Evolutionary conservation across 2,113 vertebrate species (phyloP), one percentile per base, ranked within the genome.

Genomic region (Eleginops maclovinus): DNA sequence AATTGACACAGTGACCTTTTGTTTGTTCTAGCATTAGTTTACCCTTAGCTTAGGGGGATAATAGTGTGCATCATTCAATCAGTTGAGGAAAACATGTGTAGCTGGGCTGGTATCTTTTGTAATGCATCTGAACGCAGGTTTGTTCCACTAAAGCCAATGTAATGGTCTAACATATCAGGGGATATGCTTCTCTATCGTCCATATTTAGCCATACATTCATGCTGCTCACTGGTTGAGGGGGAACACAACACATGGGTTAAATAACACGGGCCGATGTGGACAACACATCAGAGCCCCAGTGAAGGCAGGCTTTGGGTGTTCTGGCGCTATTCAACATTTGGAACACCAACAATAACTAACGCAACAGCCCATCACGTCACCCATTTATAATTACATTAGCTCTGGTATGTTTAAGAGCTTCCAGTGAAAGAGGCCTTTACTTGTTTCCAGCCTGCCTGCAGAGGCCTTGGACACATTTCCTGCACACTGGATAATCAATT

Each of bases 401-500:
- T 71, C 74, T 89, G 83, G 77, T 88, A 79, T 85, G 73, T 86
- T 87, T 78, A 70, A 75, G 68, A 54, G 73, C 59, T 60, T 84
- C 56, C 14, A 56, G 44, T 84, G 66, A 87, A 84, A 87, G 66
- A 84, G 59, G 75, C 69, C 83, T 84, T 85, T 78, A 1, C 79
- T 84, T 80, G 75, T 71, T 74, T 86, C 74, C 21, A 68, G 79
- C 62, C 76, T 69, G 79, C 63, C 79, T 72, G 60, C 72, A 72
- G 68, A 85, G 75, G 67, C 82, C 81, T 87, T 87, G 66, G 84
- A 89, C 73, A 84, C 76, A 77, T 91, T 84, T 82, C 79, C 82
- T 80, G 85, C 81, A 86, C 71, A 70, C 63, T 77, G 85, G 82
- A 75, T 87, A 89, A 92, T 91, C 88, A 90, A 88, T 91, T 89